Conservation (phyloP, 2,888 invertebrate genomes). For the Acronicta psi region DNA sequence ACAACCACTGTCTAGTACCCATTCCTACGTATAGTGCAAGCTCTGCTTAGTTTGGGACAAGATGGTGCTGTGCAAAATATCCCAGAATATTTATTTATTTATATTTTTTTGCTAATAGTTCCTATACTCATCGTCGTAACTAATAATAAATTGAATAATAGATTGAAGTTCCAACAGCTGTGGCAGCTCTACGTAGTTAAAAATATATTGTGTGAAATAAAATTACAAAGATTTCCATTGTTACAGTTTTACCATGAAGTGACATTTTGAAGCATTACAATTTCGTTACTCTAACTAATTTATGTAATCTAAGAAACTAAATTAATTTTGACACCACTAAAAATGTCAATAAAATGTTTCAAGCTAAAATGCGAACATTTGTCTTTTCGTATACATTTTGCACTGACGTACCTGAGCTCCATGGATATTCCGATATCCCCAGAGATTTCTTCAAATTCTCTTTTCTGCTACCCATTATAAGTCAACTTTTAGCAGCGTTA, state of each 20-base stretch:
- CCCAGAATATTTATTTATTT: no score
- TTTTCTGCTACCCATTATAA: constrained; percentile 69
- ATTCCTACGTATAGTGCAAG: no score
- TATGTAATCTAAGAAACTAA: no score
- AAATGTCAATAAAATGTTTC: background rate
- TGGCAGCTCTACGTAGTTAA: constrained; percentile 20
- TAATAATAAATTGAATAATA: no score
- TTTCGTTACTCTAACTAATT: no score
- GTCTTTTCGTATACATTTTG: constrained; percentile 15
- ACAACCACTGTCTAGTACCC: no score
- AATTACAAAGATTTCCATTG: constrained; percentile 16
- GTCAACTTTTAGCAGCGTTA: constrained; percentile 4
- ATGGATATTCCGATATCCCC: constrained; percentile 75
- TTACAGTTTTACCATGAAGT: background rate
- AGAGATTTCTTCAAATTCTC: constrained; percentile 72
- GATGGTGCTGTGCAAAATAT: no score
- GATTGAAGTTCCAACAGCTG: background rate
- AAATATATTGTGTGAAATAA: constrained; percentile 17
- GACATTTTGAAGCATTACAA: no score
- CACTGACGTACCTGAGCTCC: constrained; percentile 76
- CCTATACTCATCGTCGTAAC: no score
- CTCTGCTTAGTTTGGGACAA: no score
- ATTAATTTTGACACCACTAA: background rate
- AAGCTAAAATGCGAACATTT: background rate
- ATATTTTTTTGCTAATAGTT: no score